These are phyloP conservation scores for Leptosomus discolor DNA, from an alignment of 2,113 vertebrate species.

Conservation along the genomic window DNA sequence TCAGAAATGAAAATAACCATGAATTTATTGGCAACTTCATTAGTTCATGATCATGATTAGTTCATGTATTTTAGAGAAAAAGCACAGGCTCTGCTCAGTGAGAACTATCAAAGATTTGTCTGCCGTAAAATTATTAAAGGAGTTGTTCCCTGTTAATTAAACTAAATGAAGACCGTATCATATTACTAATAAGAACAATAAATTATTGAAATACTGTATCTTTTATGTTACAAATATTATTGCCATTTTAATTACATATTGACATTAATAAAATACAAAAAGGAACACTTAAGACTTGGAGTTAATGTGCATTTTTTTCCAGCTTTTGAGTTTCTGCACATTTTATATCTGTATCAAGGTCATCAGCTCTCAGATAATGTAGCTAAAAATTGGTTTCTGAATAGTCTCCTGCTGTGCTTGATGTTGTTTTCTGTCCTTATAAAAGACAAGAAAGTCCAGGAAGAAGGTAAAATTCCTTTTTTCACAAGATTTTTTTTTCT, in stretches of 20 bases:
- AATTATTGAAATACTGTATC: not conserved
- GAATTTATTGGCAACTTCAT: not conserved
- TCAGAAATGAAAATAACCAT: not conserved
- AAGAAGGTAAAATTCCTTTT: not conserved
- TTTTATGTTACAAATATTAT: not conserved
- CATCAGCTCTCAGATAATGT: slow-evolving; percentile 18
- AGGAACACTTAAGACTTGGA: not conserved
- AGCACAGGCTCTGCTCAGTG: not conserved
- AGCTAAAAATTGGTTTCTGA: slow-evolving; percentile 25
- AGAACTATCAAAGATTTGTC: not conserved
- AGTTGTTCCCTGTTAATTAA: not conserved
- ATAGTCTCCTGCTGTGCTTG: slow-evolving; percentile 21
- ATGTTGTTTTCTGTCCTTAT: not conserved
- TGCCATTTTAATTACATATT: not conserved
- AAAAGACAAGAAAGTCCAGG: not conserved
- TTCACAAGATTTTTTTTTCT: not conserved
- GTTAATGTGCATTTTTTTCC: not conserved
- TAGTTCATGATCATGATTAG: not conserved
- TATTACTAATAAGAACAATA: not conserved
- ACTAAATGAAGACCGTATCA: not conserved
- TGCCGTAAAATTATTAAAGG: not conserved
- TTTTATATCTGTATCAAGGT: slow-evolving; percentile 9
- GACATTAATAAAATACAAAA: not conserved
- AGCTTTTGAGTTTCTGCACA: not conserved
- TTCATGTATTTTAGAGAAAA: not conserved